Conservation (phyloP, 2,888 invertebrate genomes). For the Serripes groenlandicus region DNA sequence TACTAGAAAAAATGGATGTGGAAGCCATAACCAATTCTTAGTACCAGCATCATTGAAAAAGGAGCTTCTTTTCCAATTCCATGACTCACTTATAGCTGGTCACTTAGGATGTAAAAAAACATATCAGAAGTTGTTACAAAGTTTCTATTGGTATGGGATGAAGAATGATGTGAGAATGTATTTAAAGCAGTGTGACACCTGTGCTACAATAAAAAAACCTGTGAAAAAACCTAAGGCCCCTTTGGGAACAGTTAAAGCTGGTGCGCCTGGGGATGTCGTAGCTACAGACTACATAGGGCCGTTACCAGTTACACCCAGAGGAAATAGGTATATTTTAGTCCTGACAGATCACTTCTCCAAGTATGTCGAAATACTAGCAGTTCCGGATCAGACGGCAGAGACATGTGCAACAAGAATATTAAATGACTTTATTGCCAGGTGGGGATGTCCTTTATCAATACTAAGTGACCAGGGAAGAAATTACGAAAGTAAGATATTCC, state of each 20-base stretch:
- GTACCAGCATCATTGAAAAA: constrained; percentile 13
- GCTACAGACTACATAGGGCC: constrained; percentile 49
- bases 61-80: constrained; percentile 29
- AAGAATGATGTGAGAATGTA: constrained; percentile 21
- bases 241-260: constrained; percentile 91
- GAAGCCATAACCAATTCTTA: constrained; percentile 3
- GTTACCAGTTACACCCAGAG: constrained; percentile 42
- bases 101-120: constrained; percentile 42
- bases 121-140: constrained; percentile 21
- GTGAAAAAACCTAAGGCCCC: constrained; percentile 29
- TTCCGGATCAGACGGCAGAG: constrained; percentile 45
- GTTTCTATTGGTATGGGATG: constrained; percentile 38
- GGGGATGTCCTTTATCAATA: constrained; percentile 42
- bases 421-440: constrained; percentile 44
- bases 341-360: constrained; percentile 56
- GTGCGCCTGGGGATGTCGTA: constrained; percentile 85
- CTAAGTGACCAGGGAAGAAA: constrained; percentile 39
- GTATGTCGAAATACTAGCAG: constrained; percentile 42
- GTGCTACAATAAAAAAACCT: constrained; percentile 42
- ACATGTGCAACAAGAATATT: constrained; percentile 30
- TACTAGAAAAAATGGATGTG: constrained; percentile 8
- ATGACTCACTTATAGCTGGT: constrained; percentile 25
- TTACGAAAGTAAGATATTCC: constrained; percentile 38
- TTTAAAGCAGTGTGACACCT: constrained; percentile 27
- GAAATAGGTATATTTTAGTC: constrained; percentile 41